Evolutionary conservation across 2,113 vertebrate genomes (phyloP).

Genomic region (Morone chrysops): DNA sequence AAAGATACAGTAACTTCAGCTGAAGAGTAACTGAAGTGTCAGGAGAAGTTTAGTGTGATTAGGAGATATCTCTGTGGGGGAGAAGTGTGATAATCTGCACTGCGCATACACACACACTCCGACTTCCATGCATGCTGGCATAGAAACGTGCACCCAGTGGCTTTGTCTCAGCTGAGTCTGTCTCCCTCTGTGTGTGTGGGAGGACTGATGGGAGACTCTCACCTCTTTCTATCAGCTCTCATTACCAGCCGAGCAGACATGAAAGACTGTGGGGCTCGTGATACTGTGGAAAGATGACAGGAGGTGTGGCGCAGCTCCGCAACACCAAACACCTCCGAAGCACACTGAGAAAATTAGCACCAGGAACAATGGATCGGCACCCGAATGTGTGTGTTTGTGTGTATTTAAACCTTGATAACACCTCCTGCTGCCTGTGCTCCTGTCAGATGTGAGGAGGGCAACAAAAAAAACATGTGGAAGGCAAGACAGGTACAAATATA

Average conservation of each 20-base stretch:
- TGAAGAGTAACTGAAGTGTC: slow-evolving; percentile 61
- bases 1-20: slow-evolving; percentile 50
- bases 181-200: slow-evolving; percentile 56
- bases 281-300: slow-evolving; percentile 68
- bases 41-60: slow-evolving; percentile 71
- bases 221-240: slow-evolving; percentile 83
- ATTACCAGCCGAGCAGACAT: slow-evolving; percentile 78
- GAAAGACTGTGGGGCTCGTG: slow-evolving; percentile 72
- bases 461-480: background rate
- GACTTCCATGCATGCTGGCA: slow-evolving; percentile 8
- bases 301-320: slow-evolving; percentile 58
- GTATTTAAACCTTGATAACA: slow-evolving; percentile 15
- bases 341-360: background rate
- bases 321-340: slow-evolving; percentile 60
- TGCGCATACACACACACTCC: background rate
- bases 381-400: slow-evolving; percentile 1
- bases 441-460: slow-evolving; percentile 9
- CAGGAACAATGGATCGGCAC: slow-evolving; percentile 22
- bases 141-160: slow-evolving; percentile 56
- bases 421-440: slow-evolving; percentile 2
- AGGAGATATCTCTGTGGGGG: slow-evolving; percentile 54
- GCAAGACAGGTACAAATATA: background rate
- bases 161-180: slow-evolving; percentile 57
- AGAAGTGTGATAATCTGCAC: slow-evolving; percentile 32
- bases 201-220: slow-evolving; percentile 69